phyloP scores from a whole-genome alignment of 1,140 invertebrate species.

The Drosophila pallidifrons region DNA sequence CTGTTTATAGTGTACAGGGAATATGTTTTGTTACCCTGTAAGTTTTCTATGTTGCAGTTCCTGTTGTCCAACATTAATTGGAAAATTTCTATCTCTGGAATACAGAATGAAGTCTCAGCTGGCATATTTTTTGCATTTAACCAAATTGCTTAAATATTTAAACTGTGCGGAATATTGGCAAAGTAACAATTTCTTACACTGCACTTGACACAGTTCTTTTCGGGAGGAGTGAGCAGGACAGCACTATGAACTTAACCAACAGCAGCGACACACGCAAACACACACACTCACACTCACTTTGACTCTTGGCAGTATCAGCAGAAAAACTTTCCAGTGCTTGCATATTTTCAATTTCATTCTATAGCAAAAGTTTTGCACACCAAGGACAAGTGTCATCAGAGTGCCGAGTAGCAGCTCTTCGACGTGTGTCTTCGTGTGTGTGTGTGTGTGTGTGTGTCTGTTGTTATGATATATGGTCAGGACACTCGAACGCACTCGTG shows the following conservation, averaged over 20 bases:
- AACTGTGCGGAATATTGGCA: conserved; percentile 2
- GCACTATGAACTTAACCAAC: conserved; percentile 52
- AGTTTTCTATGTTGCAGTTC: too few species aligned
- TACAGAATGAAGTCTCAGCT: too few species aligned
- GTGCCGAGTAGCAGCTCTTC: conserved; percentile 40
- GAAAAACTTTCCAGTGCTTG: conserved; percentile 67
- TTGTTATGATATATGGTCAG: conserved; percentile 57
- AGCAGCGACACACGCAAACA: conserved; percentile 36
- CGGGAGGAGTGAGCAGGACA: neutral
- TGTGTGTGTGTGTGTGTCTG: conserved; percentile 36
- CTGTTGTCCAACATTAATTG: too few species aligned
- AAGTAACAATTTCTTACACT: conserved; percentile 35
- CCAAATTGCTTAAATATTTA: conserved; percentile 54
- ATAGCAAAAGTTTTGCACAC: conserved; percentile 72
- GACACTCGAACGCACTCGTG: conserved; percentile 41
- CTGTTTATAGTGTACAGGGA: too few species aligned
- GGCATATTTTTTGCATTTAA: conserved; percentile 15
- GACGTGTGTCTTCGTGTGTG: conserved; percentile 26
- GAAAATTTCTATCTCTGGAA: too few species aligned
- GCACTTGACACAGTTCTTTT: conserved; percentile 69
- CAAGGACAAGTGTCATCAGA: conserved; percentile 51
- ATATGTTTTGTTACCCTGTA: neutral
- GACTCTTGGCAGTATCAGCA: conserved; percentile 53
- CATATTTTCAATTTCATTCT: conserved; percentile 77
- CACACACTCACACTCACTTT: neutral